Evolutionary conservation across 1,140 invertebrate species (phyloP), one percentile per base, ranked within the genome.

Genomic region (Heliconius eleuchia): DNA sequence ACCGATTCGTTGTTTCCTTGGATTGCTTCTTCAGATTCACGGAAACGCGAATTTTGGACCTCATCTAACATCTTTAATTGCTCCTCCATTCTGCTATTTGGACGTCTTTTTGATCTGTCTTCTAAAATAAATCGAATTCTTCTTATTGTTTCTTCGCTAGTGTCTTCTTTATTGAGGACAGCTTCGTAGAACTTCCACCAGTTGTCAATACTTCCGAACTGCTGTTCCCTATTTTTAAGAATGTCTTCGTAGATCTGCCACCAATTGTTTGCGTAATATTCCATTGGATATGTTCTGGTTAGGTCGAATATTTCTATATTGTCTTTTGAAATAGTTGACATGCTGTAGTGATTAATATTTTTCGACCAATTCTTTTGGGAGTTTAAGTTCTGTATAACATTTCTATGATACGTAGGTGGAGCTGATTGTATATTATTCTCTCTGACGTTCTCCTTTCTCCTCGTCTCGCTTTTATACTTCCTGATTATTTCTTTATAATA

Each of bases 221-320:
- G 94, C 42, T 89, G 87, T 77, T 94, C 92, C 0, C 94, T 85
- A 79, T 86, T 95, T 55, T 90, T 93, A 1, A 95, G 74, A 7
- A 95, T 83, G 50, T 95, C 94, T 75, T 94, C 92, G 85, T 95
- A 95, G 13, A 95, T 95, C 0, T 88, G 85, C 94, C 94, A 95
- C 94, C 94, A 95, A 82, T 95, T 95, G 82, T 95, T 95, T 0
- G 94, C 94, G 86, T 95, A 95, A 77, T 94, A 95, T 77, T 95
- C 85, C 19, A 85, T 60, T 0, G 94, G 94, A 73, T 95, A 95
- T 3, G 92, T 94, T 7, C 90, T 72, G 0, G 89, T 94, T 52
- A 94, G 50, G 34, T 94, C 91, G 76, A 89, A 91, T 4, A 94
- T 94, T 84, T 93, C 89, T 6, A 87, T 18, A 30, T 83, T 80